Percentiles rank a stretch among this genome's conserved stretches.
Conservation (phyloP, 2,888 invertebrate genomes). For the Exephanes ischioxanthus region DNA sequence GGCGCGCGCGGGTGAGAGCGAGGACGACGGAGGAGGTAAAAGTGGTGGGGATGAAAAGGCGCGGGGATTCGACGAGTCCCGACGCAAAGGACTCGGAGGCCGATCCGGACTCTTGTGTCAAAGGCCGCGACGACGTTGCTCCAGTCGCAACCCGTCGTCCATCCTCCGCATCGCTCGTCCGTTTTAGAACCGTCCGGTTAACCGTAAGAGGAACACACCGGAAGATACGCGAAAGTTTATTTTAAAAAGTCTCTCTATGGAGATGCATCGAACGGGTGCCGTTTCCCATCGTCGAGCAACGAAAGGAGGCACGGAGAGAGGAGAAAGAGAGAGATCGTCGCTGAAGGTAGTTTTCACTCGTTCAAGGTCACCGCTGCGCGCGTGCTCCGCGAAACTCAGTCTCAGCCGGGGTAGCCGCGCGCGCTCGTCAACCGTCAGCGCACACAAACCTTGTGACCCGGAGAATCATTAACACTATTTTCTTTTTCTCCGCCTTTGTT, state of each 20-base stretch:
- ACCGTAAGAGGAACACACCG: not conserved
- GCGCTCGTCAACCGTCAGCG: constrained; percentile 12
- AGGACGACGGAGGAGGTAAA: not conserved
- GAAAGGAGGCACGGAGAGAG: constrained; percentile 8
- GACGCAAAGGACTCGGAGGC: constrained; percentile 34
- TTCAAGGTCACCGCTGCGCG: constrained; percentile 72
- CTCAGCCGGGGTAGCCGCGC: constrained; percentile 8
- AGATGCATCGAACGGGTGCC: not conserved
- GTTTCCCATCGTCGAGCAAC: not conserved
- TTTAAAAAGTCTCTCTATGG: not conserved
- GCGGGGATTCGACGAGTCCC: constrained; percentile 33
- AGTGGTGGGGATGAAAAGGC: constrained; percentile 2
- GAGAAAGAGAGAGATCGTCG: constrained; percentile 35
- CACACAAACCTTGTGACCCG: not conserved
- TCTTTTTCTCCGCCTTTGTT: not conserved
- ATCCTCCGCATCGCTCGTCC: constrained; percentile 15
- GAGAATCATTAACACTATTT: not conserved
- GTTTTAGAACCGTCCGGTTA: not conserved
- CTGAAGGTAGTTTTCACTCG: constrained; percentile 64
- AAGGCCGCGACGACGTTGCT: constrained; percentile 60
- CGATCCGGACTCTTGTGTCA: constrained; percentile 54
- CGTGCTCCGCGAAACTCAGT: constrained; percentile 58
- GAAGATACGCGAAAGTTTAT: constrained; percentile 4
- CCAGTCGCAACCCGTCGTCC: constrained; percentile 49
- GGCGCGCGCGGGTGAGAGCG: not conserved